Base-by-base conservation (phyloP, 2,113 vertebrate genomes). In the Delphinus delphis region DNA sequence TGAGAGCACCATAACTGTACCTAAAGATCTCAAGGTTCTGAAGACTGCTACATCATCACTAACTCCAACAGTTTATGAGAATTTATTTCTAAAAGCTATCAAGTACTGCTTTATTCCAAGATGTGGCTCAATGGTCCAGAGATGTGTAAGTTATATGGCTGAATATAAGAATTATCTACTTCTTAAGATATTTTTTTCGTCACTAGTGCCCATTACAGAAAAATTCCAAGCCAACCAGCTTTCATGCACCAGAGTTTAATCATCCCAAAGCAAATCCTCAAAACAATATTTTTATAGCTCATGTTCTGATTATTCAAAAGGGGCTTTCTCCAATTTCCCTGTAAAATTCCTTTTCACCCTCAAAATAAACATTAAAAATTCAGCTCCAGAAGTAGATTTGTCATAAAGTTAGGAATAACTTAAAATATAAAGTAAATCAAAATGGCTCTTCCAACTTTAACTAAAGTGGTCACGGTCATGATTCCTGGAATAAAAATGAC, bases 401-500 rank as follows among this genome's bases (percentile, higher is more conserved):
- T 96, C 90, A 94, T 71, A 68, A 97, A 97, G 80, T 97, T 96
- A 95, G 62, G 63, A 97, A 97, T 95, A 97, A 96, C 79, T 93
- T 95, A 96, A 97, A 97, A 74, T 70, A 96, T 23, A 96, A 96
- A 25, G 79, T 93, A 97, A 96, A 96, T 93, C 92, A 98, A 96
- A 98, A 88, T 41, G 77, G 50, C 70, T 95, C 96, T 98, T 96
- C 47, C 87, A 95, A 74, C 76, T 92, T 98, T 92, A 96, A 97
- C 93, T 88, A 93, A 98, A 97, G 77, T 95, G 95, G 94, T 96
- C 89, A 95, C 2, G 12, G 76, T 84, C 58, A 95, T 95, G 93
- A 98, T 89, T 97, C 50, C 67, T 97, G 86, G 96, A 98, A 98
- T 96, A 80, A 98, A 97, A 94, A 44, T 28, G 83, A 97, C 65